These are phyloP conservation scores for Bombus haemorrhoidalis DNA, from an alignment of 1,140 invertebrate species.

Conservation along the genomic window DNA sequence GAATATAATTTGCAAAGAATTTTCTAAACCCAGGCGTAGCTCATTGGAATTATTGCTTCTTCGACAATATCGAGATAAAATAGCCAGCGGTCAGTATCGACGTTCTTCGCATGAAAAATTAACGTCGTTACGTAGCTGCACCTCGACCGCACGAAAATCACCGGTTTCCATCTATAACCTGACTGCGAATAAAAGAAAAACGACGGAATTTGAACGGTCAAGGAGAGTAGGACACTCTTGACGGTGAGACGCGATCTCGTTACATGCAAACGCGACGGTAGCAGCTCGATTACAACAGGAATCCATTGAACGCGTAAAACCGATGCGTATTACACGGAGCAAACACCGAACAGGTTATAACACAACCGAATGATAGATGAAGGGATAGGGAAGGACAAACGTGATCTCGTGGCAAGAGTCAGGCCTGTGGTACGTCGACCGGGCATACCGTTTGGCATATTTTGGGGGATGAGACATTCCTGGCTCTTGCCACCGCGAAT, in stretches of 20 bases:
- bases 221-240: not conserved
- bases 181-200: too few relatives aligned
- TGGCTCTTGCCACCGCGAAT: conserved; percentile 15
- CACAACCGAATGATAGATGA: not conserved
- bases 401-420: not conserved
- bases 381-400: too few relatives aligned
- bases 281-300: not conserved
- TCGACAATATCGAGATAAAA: too few relatives aligned
- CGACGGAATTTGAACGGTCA: not conserved
- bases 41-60: too few relatives aligned
- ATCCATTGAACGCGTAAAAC: not conserved
- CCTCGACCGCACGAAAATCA: too few relatives aligned
- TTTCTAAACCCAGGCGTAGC: not conserved
- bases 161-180: not conserved
- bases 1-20: not conserved
- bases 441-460: conserved; percentile 22
- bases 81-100: too few relatives aligned
- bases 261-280: too few relatives aligned
- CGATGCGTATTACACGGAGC: too few relatives aligned
- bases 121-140: too few relatives aligned
- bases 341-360: not conserved
- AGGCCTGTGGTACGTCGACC: not conserved
- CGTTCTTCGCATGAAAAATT: too few relatives aligned
- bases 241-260: not conserved
- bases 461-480: conserved; percentile 42